phyloP scores from a whole-genome alignment of 2,797 vertebrate genomes.

The Lindbergichthys nudifrons region DNA sequence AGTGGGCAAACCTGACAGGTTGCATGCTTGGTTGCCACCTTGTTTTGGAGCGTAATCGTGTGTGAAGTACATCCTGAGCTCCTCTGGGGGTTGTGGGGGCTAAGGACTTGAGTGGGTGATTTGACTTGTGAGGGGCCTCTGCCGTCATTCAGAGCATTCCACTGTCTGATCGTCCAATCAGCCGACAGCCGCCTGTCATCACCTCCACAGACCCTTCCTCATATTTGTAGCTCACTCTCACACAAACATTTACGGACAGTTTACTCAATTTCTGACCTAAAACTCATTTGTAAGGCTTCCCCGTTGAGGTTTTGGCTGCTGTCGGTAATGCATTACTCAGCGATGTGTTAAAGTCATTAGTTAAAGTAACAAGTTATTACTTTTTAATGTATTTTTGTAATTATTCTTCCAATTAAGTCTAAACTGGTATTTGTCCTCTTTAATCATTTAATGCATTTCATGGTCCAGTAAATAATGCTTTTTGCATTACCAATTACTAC shows the following conservation, averaged over 20 bases:
- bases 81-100: slow-evolving; percentile 55
- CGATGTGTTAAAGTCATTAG: slow-evolving; percentile 39
- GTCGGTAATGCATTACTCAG: slow-evolving; percentile 12
- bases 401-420: slow-evolving; percentile 20
- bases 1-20: slow-evolving; percentile 65
- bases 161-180: slow-evolving; percentile 57
- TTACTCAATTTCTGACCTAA: slow-evolving; percentile 45
- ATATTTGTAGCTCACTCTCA: slow-evolving; percentile 19
- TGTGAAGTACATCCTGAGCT: slow-evolving; percentile 77
- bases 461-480: slow-evolving; percentile 8
- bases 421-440: not conserved
- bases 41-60: slow-evolving; percentile 74
- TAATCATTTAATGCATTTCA: slow-evolving; percentile 24
- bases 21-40: slow-evolving; percentile 71
- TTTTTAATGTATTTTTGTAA: slow-evolving; percentile 10
- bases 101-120: slow-evolving; percentile 63
- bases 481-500: slow-evolving; percentile 14
- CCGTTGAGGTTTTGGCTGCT: slow-evolving; percentile 1
- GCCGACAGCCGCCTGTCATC: slow-evolving; percentile 42
- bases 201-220: slow-evolving; percentile 21
- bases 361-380: slow-evolving; percentile 14
- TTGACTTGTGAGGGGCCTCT: slow-evolving; percentile 52
- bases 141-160: slow-evolving; percentile 58
- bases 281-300: not conserved
- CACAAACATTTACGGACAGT: slow-evolving; percentile 6